phyloP scores from a whole-genome alignment of 2,888 invertebrate genomes.

The Argyresthia albistria region DNA sequence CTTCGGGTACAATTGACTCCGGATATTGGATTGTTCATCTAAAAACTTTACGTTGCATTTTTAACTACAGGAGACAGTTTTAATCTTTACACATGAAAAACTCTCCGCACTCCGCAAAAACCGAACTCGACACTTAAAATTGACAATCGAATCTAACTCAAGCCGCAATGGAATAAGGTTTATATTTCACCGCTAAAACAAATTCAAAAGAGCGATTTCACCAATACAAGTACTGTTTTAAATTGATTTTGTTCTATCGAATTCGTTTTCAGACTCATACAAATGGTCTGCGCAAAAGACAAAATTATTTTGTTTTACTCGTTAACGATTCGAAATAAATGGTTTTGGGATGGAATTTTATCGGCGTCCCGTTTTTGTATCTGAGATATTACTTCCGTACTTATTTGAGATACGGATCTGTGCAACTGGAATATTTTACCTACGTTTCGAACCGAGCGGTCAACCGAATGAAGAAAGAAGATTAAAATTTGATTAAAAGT shows the following conservation, averaged over 20 bases:
- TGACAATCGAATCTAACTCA: background rate
- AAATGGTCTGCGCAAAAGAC: conserved; percentile 1
- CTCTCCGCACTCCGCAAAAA: no score
- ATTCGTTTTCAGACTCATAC: conserved; percentile 1
- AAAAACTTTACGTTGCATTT: background rate
- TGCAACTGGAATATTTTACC: no score
- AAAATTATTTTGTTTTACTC: conserved; percentile 2
- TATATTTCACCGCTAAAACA: background rate
- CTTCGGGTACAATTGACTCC: background rate
- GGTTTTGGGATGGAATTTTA: conserved; percentile 5
- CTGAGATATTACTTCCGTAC: no score
- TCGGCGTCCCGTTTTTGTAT: no score
- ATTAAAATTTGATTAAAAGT: no score
- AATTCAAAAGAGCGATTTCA: background rate
- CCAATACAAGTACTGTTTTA: background rate
- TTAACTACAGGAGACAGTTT: conserved; percentile 4
- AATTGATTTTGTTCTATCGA: conserved; percentile 9
- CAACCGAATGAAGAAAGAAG: no score
- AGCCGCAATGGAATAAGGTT: background rate
- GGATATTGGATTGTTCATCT: background rate
- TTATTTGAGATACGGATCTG: no score
- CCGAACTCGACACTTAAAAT: background rate
- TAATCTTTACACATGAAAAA: conserved; percentile 18
- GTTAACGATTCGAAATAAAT: background rate
- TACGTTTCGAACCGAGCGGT: no score